Evolutionary conservation across 2,888 invertebrate species (phyloP).

Genomic region (Tanytarsus gracilentus): DNA sequence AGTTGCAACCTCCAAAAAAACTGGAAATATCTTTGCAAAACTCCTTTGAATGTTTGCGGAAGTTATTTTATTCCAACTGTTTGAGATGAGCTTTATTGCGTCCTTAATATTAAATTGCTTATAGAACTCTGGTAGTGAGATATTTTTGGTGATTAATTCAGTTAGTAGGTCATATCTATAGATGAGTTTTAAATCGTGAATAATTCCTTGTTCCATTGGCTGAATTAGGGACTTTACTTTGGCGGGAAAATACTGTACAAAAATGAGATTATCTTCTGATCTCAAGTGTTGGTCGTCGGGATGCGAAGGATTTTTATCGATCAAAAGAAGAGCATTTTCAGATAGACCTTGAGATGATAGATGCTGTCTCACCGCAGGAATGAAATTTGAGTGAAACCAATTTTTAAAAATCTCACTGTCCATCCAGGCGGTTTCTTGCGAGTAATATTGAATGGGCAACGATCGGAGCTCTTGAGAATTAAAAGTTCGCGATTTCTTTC

Average conservation of each 20-base stretch:
- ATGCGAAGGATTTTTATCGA: slow-evolving; percentile 32
- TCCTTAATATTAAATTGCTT: slow-evolving; percentile 18
- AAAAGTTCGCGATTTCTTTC: slow-evolving; percentile 31
- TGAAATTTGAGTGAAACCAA: slow-evolving; percentile 32
- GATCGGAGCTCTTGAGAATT: slow-evolving; percentile 29
- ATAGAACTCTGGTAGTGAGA: slow-evolving; percentile 12
- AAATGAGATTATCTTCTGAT: slow-evolving; percentile 31
- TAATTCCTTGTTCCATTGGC: slow-evolving; percentile 32
- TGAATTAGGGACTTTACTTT: slow-evolving; percentile 32
- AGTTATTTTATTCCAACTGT: slow-evolving; percentile 20
- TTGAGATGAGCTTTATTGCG: slow-evolving; percentile 9
- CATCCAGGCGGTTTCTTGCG: slow-evolving; percentile 31
- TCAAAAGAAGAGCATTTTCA: slow-evolving; percentile 32
- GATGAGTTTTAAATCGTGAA: slow-evolving; percentile 32
- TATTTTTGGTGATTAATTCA: neutral
- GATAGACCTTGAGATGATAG: slow-evolving; percentile 31
- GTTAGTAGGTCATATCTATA: slow-evolving; percentile 28
- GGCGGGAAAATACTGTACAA: slow-evolving; percentile 32
- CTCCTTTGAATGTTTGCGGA: slow-evolving; percentile 11
- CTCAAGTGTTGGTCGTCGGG: slow-evolving; percentile 30
- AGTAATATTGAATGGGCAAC: slow-evolving; percentile 31
- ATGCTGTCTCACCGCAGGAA: slow-evolving; percentile 31
- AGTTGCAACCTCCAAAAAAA: neutral
- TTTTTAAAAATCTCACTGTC: slow-evolving; percentile 31
- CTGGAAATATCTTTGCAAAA: slow-evolving; percentile 18